phyloP scores from a whole-genome alignment of 1,140 invertebrate species.

The Aleiodes sp. region DNA sequence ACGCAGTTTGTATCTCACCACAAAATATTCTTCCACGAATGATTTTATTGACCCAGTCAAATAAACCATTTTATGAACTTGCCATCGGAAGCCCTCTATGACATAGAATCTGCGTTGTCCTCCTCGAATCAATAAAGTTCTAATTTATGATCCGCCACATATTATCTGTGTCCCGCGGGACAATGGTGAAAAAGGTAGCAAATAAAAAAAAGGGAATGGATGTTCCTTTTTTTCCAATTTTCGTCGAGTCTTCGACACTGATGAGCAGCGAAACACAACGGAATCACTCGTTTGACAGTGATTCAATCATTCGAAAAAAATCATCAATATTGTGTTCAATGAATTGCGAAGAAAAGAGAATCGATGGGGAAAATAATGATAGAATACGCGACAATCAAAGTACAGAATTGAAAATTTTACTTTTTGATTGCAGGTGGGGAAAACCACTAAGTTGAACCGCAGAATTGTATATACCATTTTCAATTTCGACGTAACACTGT shows the following conservation, averaged over 20 bases:
- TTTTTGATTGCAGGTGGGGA: background rate
- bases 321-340: background rate
- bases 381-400: background rate
- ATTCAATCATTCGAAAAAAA: background rate
- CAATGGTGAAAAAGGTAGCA: background rate
- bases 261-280: background rate
- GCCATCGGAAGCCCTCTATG: too few relatives aligned
- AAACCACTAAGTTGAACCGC: background rate
- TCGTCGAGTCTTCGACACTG: too few relatives aligned
- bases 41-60: conserved; percentile 1
- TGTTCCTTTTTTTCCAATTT: background rate
- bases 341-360: too few relatives aligned
- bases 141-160: conserved; percentile 5
- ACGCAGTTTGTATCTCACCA: background rate
- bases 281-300: background rate
- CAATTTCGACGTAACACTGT: background rate
- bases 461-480: too few relatives aligned
- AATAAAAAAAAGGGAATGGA: background rate
- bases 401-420: background rate
- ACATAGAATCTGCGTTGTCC: background rate
- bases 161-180: background rate
- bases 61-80: conserved; percentile 7
- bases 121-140: background rate
- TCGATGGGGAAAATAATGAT: background rate
- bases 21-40: background rate